These are phyloP conservation scores for Onthophagus sagittarius DNA, from an alignment of 2,888 invertebrate species.

Conservation along the genomic window DNA sequence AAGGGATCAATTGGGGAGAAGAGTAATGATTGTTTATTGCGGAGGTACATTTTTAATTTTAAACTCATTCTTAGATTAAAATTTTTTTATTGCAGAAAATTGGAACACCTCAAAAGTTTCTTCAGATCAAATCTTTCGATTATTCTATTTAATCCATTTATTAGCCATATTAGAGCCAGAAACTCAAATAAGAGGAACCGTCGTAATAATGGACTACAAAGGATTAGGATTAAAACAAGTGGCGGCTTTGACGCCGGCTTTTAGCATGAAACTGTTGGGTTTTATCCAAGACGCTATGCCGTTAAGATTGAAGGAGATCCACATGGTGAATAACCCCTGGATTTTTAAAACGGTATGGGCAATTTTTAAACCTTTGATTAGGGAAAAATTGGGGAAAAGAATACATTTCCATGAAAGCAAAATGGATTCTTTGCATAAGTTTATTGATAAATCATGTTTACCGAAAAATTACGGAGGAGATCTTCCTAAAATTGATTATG, in stretches of 20 bases:
- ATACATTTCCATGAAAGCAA: constrained; percentile 76
- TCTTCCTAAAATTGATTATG: constrained; percentile 71
- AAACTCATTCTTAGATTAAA: background rate
- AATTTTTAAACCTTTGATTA: constrained; percentile 79
- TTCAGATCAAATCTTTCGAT: constrained; percentile 72
- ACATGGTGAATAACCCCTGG: constrained; percentile 81
- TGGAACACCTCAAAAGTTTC: constrained; percentile 75
- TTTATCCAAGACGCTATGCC: constrained; percentile 90
- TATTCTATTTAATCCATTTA: constrained; percentile 77
- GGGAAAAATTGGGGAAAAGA: constrained; percentile 71
- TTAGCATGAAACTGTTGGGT: constrained; percentile 70
- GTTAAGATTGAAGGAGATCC: constrained; percentile 76
- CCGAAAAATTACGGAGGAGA: constrained; percentile 75
- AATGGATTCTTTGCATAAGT: constrained; percentile 72
- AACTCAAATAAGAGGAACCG: constrained; percentile 74
- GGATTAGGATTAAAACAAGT: constrained; percentile 73
- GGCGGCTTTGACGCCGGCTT: constrained; percentile 63
- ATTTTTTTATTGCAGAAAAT: constrained; percentile 47
- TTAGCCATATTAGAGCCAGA: constrained; percentile 74
- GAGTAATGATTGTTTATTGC: constrained; percentile 68
- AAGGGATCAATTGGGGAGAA: constrained; percentile 71
- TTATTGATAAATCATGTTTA: constrained; percentile 63
- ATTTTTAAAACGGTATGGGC: constrained; percentile 81
- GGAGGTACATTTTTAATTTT: constrained; percentile 55
- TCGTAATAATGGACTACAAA: constrained; percentile 81